Evolutionary conservation across 1,140 invertebrate species (phyloP).

Genomic region (Mercenaria mercenaria): DNA sequence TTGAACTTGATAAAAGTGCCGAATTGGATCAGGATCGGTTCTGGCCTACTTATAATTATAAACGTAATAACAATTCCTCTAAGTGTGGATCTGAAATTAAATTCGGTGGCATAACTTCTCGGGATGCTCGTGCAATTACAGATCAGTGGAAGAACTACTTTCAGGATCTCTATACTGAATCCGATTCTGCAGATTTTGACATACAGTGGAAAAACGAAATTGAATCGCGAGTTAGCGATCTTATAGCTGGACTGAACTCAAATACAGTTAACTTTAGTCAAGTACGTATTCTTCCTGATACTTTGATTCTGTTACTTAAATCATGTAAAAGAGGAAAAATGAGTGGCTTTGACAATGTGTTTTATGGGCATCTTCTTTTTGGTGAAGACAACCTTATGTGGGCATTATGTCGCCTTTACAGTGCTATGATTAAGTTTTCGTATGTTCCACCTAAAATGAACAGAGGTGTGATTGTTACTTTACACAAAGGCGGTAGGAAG

Average conservation of each 20-base stretch:
- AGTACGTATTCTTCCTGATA: not conserved
- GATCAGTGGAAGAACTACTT: not conserved
- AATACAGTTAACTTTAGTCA: not conserved
- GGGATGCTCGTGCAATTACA: not conserved
- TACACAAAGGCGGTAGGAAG: conserved; percentile 32
- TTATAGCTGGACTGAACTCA: too few species aligned
- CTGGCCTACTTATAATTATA: not conserved
- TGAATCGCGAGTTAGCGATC: too few species aligned
- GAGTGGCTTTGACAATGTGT: not conserved
- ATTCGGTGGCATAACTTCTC: not conserved
- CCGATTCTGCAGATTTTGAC: not conserved
- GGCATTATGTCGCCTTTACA: not conserved
- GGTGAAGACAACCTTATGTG: not conserved
- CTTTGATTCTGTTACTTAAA: not conserved
- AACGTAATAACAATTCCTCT: not conserved
- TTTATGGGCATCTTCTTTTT: conserved; percentile 10
- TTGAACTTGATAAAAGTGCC: not conserved
- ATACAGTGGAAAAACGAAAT: not conserved
- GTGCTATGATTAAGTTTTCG: not conserved
- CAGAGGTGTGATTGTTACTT: not conserved
- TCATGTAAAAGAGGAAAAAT: not conserved
- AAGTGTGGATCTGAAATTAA: not conserved
- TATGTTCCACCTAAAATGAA: conserved; percentile 12
- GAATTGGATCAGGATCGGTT: not conserved
- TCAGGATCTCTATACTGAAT: not conserved